Percentiles rank a stretch among this genome's conserved stretches.
phyloP scores from a whole-genome alignment of 2,113 vertebrate genomes.

The Dendrocopos noguchii region DNA sequence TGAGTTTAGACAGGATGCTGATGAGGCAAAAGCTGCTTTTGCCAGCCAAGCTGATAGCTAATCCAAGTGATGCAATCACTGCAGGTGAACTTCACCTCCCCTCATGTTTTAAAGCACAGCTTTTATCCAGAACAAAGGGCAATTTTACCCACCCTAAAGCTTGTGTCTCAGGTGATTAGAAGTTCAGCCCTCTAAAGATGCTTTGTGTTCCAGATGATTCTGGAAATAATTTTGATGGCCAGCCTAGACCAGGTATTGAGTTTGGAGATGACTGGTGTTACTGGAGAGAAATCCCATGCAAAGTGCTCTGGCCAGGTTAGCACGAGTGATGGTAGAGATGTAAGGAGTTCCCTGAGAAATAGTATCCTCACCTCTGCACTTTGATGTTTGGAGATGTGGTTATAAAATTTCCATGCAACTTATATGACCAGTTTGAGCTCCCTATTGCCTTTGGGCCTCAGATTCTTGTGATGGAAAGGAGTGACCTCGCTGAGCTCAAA shows the following conservation, averaged over 20 bases:
- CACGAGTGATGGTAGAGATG: not conserved
- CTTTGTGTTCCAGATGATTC: not conserved
- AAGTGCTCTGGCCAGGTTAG: not conserved
- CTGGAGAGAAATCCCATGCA: not conserved
- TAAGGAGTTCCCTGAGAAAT: not conserved
- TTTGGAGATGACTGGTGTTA: not conserved
- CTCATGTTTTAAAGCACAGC: not conserved
- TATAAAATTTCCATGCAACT: rapidly evolving
- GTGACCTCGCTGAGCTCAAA: not conserved
- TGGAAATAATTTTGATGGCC: not conserved
- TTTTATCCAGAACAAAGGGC: not conserved
- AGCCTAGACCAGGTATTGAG: not conserved
- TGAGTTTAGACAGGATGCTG: not conserved
- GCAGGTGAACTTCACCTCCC: not conserved
- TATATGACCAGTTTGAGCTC: not conserved
- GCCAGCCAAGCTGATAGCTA: not conserved
- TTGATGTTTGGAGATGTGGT: rapidly evolving
- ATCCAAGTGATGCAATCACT: not conserved
- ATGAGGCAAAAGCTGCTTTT: not conserved
- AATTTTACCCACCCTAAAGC: not conserved
- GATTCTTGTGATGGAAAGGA: not conserved
- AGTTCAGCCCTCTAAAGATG: not conserved
- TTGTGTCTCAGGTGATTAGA: not conserved
- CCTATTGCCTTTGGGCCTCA: rapidly evolving
- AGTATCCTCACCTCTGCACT: not conserved